Evolutionary conservation across 2,888 invertebrate species (phyloP), one percentile per base, ranked within the genome.

Genomic region (Eilema griseolum): DNA sequence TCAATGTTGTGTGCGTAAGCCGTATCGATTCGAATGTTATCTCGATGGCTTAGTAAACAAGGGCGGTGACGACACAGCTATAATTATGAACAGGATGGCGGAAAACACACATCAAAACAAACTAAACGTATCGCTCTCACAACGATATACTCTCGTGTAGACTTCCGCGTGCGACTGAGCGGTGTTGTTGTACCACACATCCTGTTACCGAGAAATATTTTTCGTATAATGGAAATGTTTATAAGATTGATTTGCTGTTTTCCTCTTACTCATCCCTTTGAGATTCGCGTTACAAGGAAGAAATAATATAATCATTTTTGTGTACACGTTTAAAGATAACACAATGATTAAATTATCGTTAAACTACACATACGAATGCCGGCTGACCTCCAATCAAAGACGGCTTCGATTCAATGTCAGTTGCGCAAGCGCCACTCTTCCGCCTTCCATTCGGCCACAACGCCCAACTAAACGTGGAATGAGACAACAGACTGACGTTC

Each of bases 351-450:
- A 87, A 89, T 85, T 83, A 88, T 89, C 87, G 86, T 91, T 89
- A 86, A 88, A 88, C 79, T 84, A 86, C 84, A 83, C 84, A 73
- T 80, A 88, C 90, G 89, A 93, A 89, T 91, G 92, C 90, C 92
- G 88, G 80, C 77, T 87, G 93, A 92, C 94, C 94, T 94, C 93
- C 89, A 87, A 88, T 86, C 88, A 88, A 89, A 89, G 90, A 90
- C 87, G 87, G 89, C 85, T 82, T 85, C 86, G 86, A 89, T 94
- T 94, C 95, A 95, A 95, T 95, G 95, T 94, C 95, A 94, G 91
- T 94, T 95, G 94, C 94, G 95, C 93, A 95, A 95, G 91, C 93
- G 91, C 87, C 88, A 82, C 86, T 93, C 94, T 94, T 94, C 94
- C 94, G 94, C 93, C 89, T 91, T 90, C 88, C 86, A 86, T 83